Conservation (phyloP, 2,797 vertebrate species). For the Babyrousa celebensis region DNA sequence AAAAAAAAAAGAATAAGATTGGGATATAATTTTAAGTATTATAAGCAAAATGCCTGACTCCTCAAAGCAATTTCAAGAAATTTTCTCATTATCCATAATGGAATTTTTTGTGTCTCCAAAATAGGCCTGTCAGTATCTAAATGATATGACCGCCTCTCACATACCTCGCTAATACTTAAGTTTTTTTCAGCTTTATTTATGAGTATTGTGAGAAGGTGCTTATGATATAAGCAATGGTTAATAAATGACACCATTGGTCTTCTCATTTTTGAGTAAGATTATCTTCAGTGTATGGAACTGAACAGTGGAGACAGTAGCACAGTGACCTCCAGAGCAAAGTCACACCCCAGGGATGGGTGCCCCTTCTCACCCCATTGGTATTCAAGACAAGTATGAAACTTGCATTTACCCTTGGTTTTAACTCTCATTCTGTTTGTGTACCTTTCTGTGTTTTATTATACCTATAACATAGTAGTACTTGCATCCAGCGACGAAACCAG, state of each 20-base stretch:
- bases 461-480: not conserved
- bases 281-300: not conserved
- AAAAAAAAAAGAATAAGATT: not conserved
- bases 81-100: not conserved
- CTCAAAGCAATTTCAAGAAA: constrained; percentile 18
- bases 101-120: constrained; percentile 38
- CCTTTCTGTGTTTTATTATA: constrained; percentile 52
- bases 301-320: not conserved
- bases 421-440: constrained; percentile 45
- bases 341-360: not conserved
- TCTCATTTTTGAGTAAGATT: constrained; percentile 10
- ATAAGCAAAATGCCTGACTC: constrained; percentile 48
- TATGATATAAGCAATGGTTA: constrained; percentile 23
- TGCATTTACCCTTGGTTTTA: not conserved
- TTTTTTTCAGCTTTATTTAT: constrained; percentile 67
- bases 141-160: not conserved
- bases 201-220: constrained; percentile 66
- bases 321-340: not conserved
- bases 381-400: constrained; percentile 44
- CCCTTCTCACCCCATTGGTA: not conserved
- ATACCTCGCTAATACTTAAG: constrained; percentile 25
- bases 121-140: constrained; percentile 48
- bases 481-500: not conserved
- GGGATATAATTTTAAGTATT: constrained; percentile 55
- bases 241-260: constrained; percentile 2